These are phyloP conservation scores for Chelon auratus DNA, from an alignment of 2,797 vertebrate species.

Conservation along the genomic window DNA sequence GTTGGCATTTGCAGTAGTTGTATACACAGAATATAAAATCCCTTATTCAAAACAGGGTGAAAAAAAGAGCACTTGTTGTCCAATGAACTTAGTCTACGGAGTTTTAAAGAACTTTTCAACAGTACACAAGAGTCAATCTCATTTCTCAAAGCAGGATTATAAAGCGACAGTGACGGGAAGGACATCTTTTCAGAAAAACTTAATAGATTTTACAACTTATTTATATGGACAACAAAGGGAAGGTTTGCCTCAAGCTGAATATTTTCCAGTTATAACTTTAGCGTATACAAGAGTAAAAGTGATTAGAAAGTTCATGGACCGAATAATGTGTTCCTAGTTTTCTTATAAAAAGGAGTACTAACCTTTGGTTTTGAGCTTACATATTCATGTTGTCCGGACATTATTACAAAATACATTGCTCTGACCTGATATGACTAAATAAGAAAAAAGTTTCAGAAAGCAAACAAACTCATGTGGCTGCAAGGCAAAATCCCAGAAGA, in stretches of 20 bases:
- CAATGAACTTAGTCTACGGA: slow-evolving; percentile 45
- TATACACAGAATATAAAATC: slow-evolving; percentile 81
- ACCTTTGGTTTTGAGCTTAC: slow-evolving; percentile 82
- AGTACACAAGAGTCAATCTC: slow-evolving; percentile 51
- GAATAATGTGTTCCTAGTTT: slow-evolving; percentile 50
- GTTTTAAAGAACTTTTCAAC: slow-evolving; percentile 56
- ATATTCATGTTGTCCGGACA: slow-evolving; percentile 66
- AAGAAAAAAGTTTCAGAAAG: slow-evolving; percentile 24
- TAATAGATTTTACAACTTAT: slow-evolving; percentile 46
- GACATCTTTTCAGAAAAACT: slow-evolving; percentile 34
- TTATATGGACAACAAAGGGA: slow-evolving; percentile 57
- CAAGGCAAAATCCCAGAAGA: slow-evolving; percentile 56
- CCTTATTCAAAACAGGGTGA: slow-evolving; percentile 73
- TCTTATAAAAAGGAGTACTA: slow-evolving; percentile 64
- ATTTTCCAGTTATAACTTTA: slow-evolving; percentile 74
- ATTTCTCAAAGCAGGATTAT: slow-evolving; percentile 52
- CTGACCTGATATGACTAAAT: slow-evolving; percentile 50
- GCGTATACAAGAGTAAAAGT: slow-evolving; percentile 59
- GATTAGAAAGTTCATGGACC: slow-evolving; percentile 53
- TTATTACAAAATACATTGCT: slow-evolving; percentile 60
- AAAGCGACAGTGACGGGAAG: slow-evolving; percentile 32
- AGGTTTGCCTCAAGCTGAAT: slow-evolving; percentile 54
- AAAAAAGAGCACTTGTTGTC: slow-evolving; percentile 78
- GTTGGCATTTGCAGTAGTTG: slow-evolving; percentile 81
- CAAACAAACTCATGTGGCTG: slow-evolving; percentile 34